Conservation (phyloP, 2,888 invertebrate genomes). For the Epicampocera succincta region DNA sequence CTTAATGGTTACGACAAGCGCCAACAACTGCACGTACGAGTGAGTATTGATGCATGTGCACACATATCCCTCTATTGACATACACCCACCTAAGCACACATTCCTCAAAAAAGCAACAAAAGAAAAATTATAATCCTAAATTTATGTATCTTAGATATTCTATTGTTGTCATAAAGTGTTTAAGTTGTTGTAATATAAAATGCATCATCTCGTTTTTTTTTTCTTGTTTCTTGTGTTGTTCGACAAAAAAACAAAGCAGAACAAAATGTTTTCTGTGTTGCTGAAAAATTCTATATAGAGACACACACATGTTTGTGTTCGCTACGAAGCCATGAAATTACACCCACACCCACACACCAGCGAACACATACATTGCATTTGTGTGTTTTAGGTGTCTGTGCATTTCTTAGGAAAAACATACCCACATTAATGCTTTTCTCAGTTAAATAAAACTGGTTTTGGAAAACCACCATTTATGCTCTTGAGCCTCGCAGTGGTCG, state of each 20-base stretch:
- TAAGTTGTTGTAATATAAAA: conserved; percentile 14
- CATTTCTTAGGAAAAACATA: background rate
- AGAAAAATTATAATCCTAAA: background rate
- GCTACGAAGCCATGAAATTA: background rate
- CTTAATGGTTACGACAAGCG: conserved; percentile 51
- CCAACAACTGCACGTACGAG: conserved; percentile 47
- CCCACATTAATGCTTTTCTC: background rate
- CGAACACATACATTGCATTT: background rate
- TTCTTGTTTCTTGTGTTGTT: background rate
- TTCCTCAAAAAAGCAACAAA: background rate
- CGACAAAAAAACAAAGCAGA: background rate
- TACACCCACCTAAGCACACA: background rate
- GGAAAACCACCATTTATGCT: conserved; percentile 25
- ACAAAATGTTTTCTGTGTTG: conserved; percentile 1
- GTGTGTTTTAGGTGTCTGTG: background rate
- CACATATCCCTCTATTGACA: background rate
- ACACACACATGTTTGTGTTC: background rate
- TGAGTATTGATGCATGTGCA: too few species aligned
- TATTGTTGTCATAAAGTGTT: conserved; percentile 12
- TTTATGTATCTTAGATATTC: background rate
- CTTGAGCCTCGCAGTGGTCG: conserved; percentile 8
- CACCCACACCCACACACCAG: background rate
- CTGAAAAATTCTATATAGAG: background rate
- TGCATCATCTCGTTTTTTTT: conserved; percentile 36
- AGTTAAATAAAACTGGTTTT: conserved; percentile 17